A percentile compares a stretch with the other conserved stretches of the same genome.
Evolutionary conservation across 2,797 vertebrate species (phyloP).

Genomic region (Austrolebias charrua): DNA sequence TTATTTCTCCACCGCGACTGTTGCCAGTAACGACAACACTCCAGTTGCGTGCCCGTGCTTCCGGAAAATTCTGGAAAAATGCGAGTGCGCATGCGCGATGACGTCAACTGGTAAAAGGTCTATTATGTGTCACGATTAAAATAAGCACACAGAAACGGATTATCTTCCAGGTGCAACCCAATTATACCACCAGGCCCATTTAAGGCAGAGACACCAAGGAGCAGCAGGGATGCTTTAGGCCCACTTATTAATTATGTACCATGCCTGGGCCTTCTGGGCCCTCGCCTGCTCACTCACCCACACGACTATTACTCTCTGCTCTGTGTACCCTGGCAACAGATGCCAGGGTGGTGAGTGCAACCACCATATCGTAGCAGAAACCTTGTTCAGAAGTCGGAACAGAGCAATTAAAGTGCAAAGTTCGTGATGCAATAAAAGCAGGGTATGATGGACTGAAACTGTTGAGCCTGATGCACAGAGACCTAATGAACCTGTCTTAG

Average conservation of each 20-base stretch:
- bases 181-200: constrained; percentile 4
- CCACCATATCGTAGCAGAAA: constrained; percentile 46
- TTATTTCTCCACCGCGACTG: too few species aligned
- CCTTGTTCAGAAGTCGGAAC: constrained; percentile 2
- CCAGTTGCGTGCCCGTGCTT: too few species aligned
- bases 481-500: constrained; percentile 36
- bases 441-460: neutral
- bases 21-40: too few species aligned
- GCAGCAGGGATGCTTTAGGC: constrained; percentile 47
- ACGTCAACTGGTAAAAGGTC: too few species aligned
- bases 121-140: too few species aligned
- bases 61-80: too few species aligned
- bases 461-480: neutral
- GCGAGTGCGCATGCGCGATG: too few species aligned
- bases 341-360: constrained; percentile 43
- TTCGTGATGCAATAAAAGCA: neutral
- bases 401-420: constrained; percentile 4
- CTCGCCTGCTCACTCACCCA: constrained; percentile 54
- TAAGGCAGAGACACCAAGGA: constrained; percentile 24
- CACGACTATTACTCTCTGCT: constrained; percentile 48
- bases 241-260: constrained; percentile 69
- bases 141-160: too few species aligned
- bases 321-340: constrained; percentile 76
- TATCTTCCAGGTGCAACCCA: constrained; percentile 23
- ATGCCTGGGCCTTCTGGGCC: constrained; percentile 40